A percentile compares a stretch with the other conserved stretches of the same genome.
Conservation (phyloP, 2,113 vertebrate genomes). For the Entosphenus tridentatus region DNA sequence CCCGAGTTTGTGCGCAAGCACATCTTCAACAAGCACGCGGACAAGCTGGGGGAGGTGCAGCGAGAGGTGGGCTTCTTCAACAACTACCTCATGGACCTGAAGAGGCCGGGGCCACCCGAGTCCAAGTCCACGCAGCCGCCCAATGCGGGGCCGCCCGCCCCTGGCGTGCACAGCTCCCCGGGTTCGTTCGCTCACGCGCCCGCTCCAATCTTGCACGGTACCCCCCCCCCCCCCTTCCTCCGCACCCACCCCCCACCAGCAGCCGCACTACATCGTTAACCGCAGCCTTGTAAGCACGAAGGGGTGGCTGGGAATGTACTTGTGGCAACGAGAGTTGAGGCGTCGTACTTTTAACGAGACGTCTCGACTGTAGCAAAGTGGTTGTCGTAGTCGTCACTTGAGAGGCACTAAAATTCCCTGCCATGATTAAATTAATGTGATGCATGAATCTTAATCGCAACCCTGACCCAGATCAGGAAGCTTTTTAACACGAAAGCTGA, state of each 20-base stretch:
- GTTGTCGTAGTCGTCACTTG: too few relatives aligned
- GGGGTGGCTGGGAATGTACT: too few relatives aligned
- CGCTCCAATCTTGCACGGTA: background rate
- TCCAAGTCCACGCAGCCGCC: conserved; percentile 53
- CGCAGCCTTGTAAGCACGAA: background rate
- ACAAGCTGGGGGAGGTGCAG: conserved; percentile 75
- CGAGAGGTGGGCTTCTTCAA: conserved; percentile 72
- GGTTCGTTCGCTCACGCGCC: background rate
- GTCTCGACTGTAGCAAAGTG: too few relatives aligned
- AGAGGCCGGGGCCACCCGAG: conserved; percentile 51
- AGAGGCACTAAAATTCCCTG: too few relatives aligned
- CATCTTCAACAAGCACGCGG: conserved; percentile 65
- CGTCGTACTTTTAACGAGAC: too few relatives aligned
- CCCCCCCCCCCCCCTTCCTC: background rate
- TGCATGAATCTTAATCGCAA: too few relatives aligned
- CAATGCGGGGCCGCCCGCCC: conserved; percentile 16
- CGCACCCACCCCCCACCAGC: background rate
- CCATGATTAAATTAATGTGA: too few relatives aligned
- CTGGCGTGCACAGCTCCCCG: background rate
- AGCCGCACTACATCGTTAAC: background rate
- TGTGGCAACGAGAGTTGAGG: too few relatives aligned
- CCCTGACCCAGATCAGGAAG: too few relatives aligned
- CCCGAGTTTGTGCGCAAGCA: conserved; percentile 77
- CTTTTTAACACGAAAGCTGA: too few relatives aligned
- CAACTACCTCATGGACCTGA: conserved; percentile 64